These are phyloP conservation scores for Gallinago media DNA, from an alignment of 2,113 vertebrate genomes.

Conservation along the genomic window DNA sequence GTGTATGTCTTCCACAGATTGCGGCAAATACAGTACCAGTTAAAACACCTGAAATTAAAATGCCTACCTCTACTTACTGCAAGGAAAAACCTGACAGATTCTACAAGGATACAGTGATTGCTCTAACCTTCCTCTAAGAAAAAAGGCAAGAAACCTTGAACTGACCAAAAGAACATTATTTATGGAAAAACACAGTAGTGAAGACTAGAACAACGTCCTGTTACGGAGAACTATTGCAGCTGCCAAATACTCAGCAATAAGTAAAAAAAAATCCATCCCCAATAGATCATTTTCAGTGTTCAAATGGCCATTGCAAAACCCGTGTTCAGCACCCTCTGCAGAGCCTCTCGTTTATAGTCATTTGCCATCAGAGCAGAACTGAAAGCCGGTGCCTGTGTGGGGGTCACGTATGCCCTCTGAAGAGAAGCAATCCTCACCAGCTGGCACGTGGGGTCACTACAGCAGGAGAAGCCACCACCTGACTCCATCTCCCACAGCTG, in stretches of 20 bases:
- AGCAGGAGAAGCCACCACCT: neutral
- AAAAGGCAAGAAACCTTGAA: neutral
- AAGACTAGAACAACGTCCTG: neutral
- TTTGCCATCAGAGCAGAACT: neutral
- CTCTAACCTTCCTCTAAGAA: neutral
- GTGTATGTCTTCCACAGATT: neutral
- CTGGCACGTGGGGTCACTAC: neutral
- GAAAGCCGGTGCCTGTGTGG: neutral
- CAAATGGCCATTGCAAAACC: neutral
- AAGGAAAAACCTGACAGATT: neutral
- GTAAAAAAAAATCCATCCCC: neutral
- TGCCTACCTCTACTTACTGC: neutral
- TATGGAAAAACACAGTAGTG: neutral
- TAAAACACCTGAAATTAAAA: neutral
- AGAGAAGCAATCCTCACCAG: neutral
- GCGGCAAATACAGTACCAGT: neutral
- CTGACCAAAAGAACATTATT: neutral
- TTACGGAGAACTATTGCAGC: neutral
- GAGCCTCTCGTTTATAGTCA: neutral
- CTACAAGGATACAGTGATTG: neutral
- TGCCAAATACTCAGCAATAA: neutral
- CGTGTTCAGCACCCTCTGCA: neutral
- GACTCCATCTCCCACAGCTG: neutral
- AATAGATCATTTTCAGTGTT: neutral
- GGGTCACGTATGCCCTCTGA: neutral